Base-by-base conservation (phyloP, 2,113 vertebrate species). In the Struthidea cinerea region DNA sequence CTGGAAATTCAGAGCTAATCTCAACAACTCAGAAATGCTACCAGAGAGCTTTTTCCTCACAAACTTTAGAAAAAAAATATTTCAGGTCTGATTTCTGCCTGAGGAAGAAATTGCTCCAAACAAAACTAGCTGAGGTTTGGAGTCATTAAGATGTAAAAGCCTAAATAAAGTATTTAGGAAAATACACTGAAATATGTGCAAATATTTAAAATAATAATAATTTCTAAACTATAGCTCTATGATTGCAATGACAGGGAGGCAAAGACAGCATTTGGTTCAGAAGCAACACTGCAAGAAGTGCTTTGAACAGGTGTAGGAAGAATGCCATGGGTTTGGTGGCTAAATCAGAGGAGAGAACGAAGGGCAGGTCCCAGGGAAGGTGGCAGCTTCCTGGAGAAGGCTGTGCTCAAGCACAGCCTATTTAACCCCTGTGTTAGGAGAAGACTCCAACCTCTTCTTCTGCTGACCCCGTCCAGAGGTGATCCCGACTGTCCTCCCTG, bases 391-490 rank as follows among this genome's bases (percentile, higher is more conserved):
- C 50, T 33, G 65, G 33, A 76, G 49, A 37, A 65, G 23, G 0
- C 12, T 13, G 14, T 10, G 41, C 44, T 23, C 46, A 12, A 61
- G 52, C 26, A 19, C 22, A 28, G 11, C 13, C 11, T 1, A 6
- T 24, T 21, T 11, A 42, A 32, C 27, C 27, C 20, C 35, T 30
- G 23, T 7, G 10, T 1, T 1, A 4, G 33, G 28, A 8, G 11
- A 74, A 56, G n/a, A 64, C 52, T 90, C 70, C 75, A 60, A 18
- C 4, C 59, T n/a, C 37, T 10, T 10, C 23, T n/a, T n/a, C 68
- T 6, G 11, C 0, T 32, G 18, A 24, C 10, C 24, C 1, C 0
- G 0, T 7, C 8, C 6, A 0, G 27, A 57, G 18, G 23, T 42
- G 11, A 1, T 5, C n/a, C 6, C 1, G 7, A n/a, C 20, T 14